phyloP scores from a whole-genome alignment of 2,888 invertebrate genomes.

The Philereme transversata region DNA sequence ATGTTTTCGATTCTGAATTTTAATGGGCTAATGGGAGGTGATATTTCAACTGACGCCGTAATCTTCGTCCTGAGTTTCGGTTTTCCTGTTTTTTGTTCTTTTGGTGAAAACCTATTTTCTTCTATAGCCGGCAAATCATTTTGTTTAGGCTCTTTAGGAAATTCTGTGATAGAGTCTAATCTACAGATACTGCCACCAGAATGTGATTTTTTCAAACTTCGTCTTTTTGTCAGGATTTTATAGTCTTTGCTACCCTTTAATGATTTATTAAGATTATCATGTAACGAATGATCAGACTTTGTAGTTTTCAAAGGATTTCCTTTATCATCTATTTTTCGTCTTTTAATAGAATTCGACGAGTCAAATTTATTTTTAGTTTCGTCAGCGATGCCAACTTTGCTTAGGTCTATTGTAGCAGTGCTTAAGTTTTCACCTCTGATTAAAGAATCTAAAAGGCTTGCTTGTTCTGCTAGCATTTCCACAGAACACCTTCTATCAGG shows the following conservation, averaged over 20 bases:
- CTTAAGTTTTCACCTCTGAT: conserved; percentile 82
- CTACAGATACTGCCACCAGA: conserved; percentile 72
- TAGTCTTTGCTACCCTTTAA: conserved; percentile 49
- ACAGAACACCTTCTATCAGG: conserved; percentile 81
- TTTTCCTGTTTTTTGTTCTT: conserved; percentile 48
- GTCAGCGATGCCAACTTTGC: conserved; percentile 65
- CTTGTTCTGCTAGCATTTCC: conserved; percentile 84
- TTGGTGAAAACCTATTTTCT: conserved; percentile 66
- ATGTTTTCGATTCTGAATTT: conserved; percentile 84
- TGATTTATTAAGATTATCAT: conserved; percentile 58
- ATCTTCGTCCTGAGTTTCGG: conserved; percentile 80
- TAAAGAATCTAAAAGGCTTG: conserved; percentile 77
- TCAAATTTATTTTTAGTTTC: conserved; percentile 40
- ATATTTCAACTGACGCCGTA: conserved; percentile 80
- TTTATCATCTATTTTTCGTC: conserved; percentile 46
- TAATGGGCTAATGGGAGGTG: conserved; percentile 70
- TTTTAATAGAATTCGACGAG: conserved; percentile 39
- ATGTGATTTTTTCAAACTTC: conserved; percentile 72
- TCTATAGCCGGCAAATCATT: conserved; percentile 71
- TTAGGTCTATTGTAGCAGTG: conserved; percentile 71
- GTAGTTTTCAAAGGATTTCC: conserved; percentile 66
- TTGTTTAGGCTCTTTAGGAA: conserved; percentile 58
- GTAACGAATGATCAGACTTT: conserved; percentile 76
- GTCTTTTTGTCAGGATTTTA: conserved; percentile 49
- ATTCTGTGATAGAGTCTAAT: conserved; percentile 76